Conservation (phyloP, 2,888 invertebrate species). For the Cryptosula pallasiana region DNA sequence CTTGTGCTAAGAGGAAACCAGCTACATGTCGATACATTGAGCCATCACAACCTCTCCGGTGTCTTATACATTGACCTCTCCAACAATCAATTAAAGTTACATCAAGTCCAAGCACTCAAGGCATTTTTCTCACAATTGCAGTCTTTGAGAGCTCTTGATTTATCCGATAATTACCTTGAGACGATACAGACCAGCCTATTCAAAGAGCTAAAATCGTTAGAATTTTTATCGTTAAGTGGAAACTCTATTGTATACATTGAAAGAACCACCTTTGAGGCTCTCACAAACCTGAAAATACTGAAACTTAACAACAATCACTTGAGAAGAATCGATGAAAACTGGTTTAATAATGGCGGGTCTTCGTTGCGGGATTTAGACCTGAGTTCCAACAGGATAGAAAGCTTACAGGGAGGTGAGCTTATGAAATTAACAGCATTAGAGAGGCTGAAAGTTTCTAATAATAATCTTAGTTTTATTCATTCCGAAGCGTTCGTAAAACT, state of each 20-base stretch:
- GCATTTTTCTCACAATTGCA: constrained; percentile 11
- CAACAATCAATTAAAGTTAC: constrained; percentile 19
- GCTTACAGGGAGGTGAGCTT: background rate
- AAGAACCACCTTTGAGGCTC: background rate
- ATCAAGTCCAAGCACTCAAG: background rate
- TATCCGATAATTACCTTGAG: constrained; percentile 22
- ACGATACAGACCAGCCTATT: background rate
- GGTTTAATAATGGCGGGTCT: background rate
- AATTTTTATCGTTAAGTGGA: constrained; percentile 16
- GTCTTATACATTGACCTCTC: constrained; percentile 15
- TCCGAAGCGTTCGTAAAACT: background rate
- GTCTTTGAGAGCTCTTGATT: constrained; percentile 17
- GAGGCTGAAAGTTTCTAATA: background rate
- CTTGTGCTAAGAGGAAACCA: background rate
- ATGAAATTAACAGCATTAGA: background rate
- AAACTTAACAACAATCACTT: background rate
- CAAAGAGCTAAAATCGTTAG: constrained; percentile 10
- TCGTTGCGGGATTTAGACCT: background rate
- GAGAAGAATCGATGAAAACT: constrained; percentile 5
- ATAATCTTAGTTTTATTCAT: background rate
- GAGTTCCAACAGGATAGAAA: constrained; percentile 10
- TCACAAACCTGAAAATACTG: background rate
- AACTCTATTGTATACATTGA: constrained; percentile 7
- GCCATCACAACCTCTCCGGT: background rate
- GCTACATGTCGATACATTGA: background rate